These are phyloP conservation scores for Macaria liturata DNA, from an alignment of 2,888 invertebrate species.

Conservation along the genomic window DNA sequence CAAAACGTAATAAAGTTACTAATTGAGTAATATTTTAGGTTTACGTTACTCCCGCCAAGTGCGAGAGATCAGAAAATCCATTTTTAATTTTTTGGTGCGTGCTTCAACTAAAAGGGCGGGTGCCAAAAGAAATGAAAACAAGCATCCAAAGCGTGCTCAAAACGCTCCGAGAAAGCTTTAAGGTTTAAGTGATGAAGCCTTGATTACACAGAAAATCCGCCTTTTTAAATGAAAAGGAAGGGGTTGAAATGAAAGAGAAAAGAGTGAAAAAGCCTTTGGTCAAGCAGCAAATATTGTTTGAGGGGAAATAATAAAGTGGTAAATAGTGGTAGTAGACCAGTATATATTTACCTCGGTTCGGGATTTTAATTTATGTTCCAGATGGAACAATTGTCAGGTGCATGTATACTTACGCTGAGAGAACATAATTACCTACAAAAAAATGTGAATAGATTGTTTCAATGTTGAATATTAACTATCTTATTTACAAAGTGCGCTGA, in stretches of 20 bases:
- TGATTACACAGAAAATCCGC: constrained; percentile 20
- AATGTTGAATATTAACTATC: constrained; percentile 25
- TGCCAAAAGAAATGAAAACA: constrained; percentile 13
- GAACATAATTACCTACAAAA: too few relatives aligned
- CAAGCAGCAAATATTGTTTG: neutral
- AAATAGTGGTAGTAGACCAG: too few relatives aligned
- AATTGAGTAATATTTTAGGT: too few relatives aligned
- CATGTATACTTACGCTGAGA: too few relatives aligned
- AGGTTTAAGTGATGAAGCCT: constrained; percentile 18
- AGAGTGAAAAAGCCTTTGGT: constrained; percentile 11
- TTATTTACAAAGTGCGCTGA: constrained; percentile 31
- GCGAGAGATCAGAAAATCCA: too few relatives aligned
- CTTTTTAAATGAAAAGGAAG: constrained; percentile 10
- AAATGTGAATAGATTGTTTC: constrained; percentile 4
- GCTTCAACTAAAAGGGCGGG: constrained; percentile 3
- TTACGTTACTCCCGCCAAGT: too few relatives aligned
- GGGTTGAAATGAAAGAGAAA: constrained; percentile 10
- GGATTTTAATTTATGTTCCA: too few relatives aligned
- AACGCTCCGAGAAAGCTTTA: constrained; percentile 23
- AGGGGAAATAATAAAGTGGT: neutral
- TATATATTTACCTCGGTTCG: too few relatives aligned
- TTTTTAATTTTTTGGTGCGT: too few relatives aligned
- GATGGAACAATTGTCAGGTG: too few relatives aligned
- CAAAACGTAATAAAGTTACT: too few relatives aligned
- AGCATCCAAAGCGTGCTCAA: constrained; percentile 16